phyloP scores from a whole-genome alignment of 2,888 invertebrate species.

The Amphiduros pacificus region DNA sequence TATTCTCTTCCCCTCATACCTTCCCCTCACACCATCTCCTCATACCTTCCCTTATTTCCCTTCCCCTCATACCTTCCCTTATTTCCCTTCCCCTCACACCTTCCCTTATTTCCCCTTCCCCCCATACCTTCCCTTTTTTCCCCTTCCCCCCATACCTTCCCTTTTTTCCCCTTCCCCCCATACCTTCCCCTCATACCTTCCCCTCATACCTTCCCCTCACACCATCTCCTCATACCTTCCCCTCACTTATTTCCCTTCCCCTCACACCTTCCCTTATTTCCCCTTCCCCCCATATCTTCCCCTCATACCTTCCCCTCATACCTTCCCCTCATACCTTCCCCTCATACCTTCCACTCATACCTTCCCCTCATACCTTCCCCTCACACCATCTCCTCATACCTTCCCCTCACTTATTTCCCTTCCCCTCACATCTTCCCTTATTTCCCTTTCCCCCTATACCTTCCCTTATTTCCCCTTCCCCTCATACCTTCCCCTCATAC shows the following conservation, averaged over 20 bases:
- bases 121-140: too few species aligned
- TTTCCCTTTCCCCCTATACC: too few species aligned
- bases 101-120: background rate
- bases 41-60: background rate
- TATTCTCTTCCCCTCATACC: background rate
- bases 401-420: background rate
- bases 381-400: too few species aligned
- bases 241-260: background rate
- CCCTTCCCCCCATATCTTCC: background rate
- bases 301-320: background rate
- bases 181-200: background rate
- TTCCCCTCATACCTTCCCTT: background rate
- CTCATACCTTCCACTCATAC: background rate
- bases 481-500: background rate
- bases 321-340: background rate
- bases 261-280: background rate
- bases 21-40: background rate
- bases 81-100: background rate
- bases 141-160: background rate
- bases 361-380: background rate
- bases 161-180: background rate
- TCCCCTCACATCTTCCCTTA: background rate
- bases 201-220: background rate
- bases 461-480: background rate
- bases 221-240: background rate